phyloP scores from a whole-genome alignment of 1,140 invertebrate genomes.

The Hypsibius dujardini region DNA sequence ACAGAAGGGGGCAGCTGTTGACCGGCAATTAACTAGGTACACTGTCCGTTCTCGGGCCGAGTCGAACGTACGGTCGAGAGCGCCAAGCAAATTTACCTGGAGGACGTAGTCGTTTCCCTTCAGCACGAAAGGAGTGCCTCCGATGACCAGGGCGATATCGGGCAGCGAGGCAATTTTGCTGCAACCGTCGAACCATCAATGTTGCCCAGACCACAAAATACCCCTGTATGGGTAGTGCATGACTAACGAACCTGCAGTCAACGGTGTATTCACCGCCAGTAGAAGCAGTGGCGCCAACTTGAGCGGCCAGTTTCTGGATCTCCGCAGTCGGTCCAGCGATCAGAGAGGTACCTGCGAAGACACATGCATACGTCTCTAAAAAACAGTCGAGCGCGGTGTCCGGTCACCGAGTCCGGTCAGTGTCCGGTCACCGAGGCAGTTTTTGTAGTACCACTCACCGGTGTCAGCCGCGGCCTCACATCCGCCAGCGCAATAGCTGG shows the following conservation, averaged over 20 bases:
- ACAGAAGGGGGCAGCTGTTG: too few species aligned
- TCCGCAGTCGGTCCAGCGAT: background rate
- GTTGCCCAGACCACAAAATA: too few species aligned
- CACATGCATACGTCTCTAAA: background rate
- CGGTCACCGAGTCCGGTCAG: too few species aligned
- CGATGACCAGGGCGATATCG: background rate
- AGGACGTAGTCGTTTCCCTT: background rate
- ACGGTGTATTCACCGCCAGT: slow-evolving; percentile 9
- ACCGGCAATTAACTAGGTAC: too few species aligned
- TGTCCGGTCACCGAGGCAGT: too few species aligned
- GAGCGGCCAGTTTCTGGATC: slow-evolving; percentile 8
- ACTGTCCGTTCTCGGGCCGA: too few species aligned
- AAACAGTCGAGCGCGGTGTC: background rate
- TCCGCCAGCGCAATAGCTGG: background rate
- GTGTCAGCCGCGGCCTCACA: slow-evolving; percentile 3
- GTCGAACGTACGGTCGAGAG: too few species aligned
- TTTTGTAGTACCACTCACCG: too few species aligned
- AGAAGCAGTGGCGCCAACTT: background rate
- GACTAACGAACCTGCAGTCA: background rate
- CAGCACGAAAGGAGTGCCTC: background rate
- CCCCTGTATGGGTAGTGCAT: too few species aligned
- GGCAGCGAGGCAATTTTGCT: background rate
- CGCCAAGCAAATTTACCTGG: background rate
- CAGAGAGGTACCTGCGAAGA: background rate
- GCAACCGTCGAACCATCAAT: too few species aligned